Percentiles rank a stretch among this genome's conserved stretches.
These are phyloP conservation scores for Terebella lapidaria DNA, from an alignment of 2,888 invertebrate genomes.

Conservation along the genomic window DNA sequence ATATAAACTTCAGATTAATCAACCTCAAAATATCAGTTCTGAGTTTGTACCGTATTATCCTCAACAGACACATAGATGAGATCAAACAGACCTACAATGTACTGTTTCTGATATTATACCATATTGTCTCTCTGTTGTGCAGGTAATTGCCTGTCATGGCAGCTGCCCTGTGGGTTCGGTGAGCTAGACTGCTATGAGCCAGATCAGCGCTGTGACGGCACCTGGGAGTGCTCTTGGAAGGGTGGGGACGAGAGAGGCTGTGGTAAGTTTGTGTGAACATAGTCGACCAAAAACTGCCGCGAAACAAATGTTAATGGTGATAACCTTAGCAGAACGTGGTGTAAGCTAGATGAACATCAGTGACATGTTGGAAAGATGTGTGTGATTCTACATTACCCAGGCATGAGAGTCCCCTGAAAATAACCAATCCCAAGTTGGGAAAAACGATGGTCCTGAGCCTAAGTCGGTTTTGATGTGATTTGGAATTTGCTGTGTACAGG, in stretches of 20 bases:
- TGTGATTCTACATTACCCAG: neutral
- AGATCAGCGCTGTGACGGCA: slow-evolving; percentile 33
- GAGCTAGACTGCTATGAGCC: neutral
- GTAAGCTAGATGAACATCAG: no score
- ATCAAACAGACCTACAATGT: neutral
- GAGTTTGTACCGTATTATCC: no score
- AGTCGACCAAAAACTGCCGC: no score
- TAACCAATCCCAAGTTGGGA: no score
- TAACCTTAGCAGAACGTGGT: no score
- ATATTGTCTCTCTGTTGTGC: neutral
- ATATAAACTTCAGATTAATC: no score
- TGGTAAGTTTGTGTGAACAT: slow-evolving; percentile 22
- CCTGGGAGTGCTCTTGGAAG: slow-evolving; percentile 38
- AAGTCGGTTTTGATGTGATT: no score
- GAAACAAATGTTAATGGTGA: no score
- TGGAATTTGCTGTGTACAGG: no score
- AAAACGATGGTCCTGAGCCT: neutral
- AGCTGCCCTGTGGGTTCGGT: neutral
- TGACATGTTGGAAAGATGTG: no score
- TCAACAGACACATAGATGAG: no score
- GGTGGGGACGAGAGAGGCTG: slow-evolving; percentile 44
- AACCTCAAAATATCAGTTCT: no score
- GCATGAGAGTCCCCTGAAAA: neutral
- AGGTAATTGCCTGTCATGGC: neutral
- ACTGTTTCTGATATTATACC: neutral